Evolutionary conservation across 2,797 vertebrate genomes (phyloP), one percentile per base, ranked within the genome.

Genomic region (Oreochromis mossambicus): DNA sequence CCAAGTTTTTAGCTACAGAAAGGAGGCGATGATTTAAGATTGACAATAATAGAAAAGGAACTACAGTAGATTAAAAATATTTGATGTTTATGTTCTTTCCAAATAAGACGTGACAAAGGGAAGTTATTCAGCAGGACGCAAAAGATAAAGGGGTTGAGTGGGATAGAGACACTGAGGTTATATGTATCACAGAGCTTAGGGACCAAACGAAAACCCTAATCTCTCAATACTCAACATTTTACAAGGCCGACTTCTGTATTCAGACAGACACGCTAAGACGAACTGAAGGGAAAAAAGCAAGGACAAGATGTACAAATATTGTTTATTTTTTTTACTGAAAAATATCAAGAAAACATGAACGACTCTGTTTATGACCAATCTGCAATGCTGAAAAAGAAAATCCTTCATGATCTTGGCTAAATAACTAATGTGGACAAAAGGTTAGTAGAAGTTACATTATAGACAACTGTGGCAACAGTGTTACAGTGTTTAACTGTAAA

Each of bases 1-100:
- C 50, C 68, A 76, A 92, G 90, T 92, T 92, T 83, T 41, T 61
- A 83, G n/a, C n/a, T 66, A 38, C 41, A 85, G 24, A 55, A 73
- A 41, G 68, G 29, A 51, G 61, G 34, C 21, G 5, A 54, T 17
- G 68, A 82, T 41, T 15, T 32, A 68, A 80, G 26, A 63, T 68
- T 21, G 63, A 87, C 78, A 79, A 84, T 77, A 73, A 87, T 61
- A 87, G 83, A 81, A 81, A 61, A 13, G 83, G 86, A 78, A 81
- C 26, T 54, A 26, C 24, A 26, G 24, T 26, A 55, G 70, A 55
- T 84, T 43, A 63, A 63, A 88, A 83, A 81, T 21, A 86, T 68
- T 77, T 89, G 82, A 88, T 58, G 70, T 76, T 86, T 51, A 63
- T 78, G 76, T 56, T 78, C 85, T 81, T 86, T 84, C 38, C 58